A percentile compares a stretch with the other conserved stretches of the same genome.
These are phyloP conservation scores for Anthoptus insignis DNA, from an alignment of 2,888 invertebrate genomes.

Conservation along the genomic window DNA sequence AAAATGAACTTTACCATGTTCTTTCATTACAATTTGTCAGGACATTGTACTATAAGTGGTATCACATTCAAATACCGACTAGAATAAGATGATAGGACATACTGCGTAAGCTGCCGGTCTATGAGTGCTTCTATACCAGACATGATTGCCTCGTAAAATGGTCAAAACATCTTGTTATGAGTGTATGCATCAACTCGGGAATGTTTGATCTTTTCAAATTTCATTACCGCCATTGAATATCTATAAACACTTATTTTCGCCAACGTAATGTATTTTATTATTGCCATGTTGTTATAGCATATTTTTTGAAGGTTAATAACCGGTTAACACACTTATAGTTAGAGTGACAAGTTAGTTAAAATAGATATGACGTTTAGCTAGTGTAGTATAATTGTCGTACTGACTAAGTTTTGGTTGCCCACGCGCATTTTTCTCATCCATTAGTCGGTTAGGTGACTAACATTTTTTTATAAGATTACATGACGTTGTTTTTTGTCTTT, in stretches of 20 bases:
- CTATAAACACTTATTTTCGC: conserved; percentile 53
- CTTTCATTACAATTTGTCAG: too few relatives aligned
- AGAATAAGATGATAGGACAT: too few relatives aligned
- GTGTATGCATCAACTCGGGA: neutral
- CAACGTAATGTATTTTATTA: conserved; percentile 51
- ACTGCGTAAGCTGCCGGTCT: too few relatives aligned
- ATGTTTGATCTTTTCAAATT: neutral
- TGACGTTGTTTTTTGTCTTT: conserved; percentile 14
- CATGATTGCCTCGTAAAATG: conserved; percentile 22
- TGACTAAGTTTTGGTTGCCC: conserved; percentile 68
- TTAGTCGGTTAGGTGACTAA: conserved; percentile 65
- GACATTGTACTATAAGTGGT: too few relatives aligned
- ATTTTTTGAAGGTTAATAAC: conserved; percentile 62
- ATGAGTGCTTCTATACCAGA: conserved; percentile 12
- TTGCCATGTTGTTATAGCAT: conserved; percentile 49
- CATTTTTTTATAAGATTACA: conserved; percentile 53
- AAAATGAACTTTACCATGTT: too few relatives aligned
- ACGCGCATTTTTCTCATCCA: conserved; percentile 61
- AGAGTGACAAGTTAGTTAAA: conserved; percentile 55
- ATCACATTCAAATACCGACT: too few relatives aligned
- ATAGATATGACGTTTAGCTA: conserved; percentile 30
- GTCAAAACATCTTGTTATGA: conserved; percentile 15
- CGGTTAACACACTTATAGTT: conserved; percentile 53
- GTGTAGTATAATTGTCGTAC: conserved; percentile 22
- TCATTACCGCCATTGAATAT: neutral